phyloP scores from a whole-genome alignment of 2,888 invertebrate genomes.

The Ethmia dodecea region DNA sequence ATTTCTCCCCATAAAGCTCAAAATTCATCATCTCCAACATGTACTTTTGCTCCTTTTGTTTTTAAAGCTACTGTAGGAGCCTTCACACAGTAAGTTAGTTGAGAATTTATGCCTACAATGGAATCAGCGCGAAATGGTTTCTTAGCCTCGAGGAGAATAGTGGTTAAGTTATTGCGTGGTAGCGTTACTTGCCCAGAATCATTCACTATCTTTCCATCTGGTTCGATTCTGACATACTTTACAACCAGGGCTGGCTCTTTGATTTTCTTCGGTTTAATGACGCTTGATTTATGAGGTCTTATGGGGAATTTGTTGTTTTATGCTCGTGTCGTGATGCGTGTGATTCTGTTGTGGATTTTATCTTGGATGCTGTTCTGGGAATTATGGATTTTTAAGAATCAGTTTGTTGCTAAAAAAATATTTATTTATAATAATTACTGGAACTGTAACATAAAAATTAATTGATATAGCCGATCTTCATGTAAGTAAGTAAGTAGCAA shows the following conservation, averaged over 20 bases:
- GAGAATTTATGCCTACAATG: constrained; percentile 56
- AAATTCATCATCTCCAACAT: constrained; percentile 24
- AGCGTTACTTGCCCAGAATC: constrained; percentile 52
- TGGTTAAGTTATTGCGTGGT: constrained; percentile 50
- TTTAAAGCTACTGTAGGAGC: constrained; percentile 36
- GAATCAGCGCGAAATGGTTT: constrained; percentile 51
- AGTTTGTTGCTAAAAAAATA: no score
- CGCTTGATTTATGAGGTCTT: constrained; percentile 45
- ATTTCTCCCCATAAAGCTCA: constrained; percentile 37
- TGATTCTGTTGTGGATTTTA: no score
- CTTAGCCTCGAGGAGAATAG: constrained; percentile 46
- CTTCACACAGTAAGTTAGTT: constrained; percentile 40
- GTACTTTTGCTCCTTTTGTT: constrained; percentile 32
- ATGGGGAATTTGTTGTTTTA: constrained; percentile 27
- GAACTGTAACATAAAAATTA: no score
- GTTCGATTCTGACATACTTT: constrained; percentile 53
- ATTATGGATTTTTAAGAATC: no score
- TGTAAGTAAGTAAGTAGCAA: no score
- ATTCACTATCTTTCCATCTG: constrained; percentile 62
- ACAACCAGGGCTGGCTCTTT: constrained; percentile 47
- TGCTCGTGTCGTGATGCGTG: constrained; percentile 14
- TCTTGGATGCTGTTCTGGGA: no score
- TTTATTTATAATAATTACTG: no score
- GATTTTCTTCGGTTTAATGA: constrained; percentile 52
- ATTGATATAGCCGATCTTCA: no score